phyloP scores from a whole-genome alignment of 2,113 vertebrate species.

The Indicator maculatus region DNA sequence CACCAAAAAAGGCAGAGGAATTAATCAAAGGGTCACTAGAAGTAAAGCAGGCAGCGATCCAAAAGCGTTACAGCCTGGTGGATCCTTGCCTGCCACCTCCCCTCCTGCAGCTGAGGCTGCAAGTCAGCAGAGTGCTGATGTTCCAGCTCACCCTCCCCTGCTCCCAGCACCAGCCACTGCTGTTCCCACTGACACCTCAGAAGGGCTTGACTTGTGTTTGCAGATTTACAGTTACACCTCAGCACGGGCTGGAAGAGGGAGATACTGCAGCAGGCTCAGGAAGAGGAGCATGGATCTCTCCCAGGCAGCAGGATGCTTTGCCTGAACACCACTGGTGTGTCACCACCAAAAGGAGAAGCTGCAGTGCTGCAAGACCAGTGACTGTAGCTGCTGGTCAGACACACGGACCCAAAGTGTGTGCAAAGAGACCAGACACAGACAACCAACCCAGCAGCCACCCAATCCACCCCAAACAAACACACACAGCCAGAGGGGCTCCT shows the following conservation, averaged over 20 bases:
- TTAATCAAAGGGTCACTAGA: constrained; percentile 62
- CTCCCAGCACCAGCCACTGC: background rate
- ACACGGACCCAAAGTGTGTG: background rate
- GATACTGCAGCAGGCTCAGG: background rate
- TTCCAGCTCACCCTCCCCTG: constrained; percentile 7
- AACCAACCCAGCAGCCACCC: background rate
- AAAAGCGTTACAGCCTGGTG: constrained; percentile 21
- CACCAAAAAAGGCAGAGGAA: constrained; percentile 58
- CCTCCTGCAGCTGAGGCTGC: constrained; percentile 6
- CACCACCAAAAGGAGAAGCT: background rate
- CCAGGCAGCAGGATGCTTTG: background rate
- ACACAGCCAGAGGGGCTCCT: background rate
- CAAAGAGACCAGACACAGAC: background rate
- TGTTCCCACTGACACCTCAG: rapidly evolving
- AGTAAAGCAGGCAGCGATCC: constrained; percentile 56
- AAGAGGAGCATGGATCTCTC: background rate
- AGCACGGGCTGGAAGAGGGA: background rate
- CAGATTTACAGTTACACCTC: background rate
- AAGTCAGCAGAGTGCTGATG: background rate
- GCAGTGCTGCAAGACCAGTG: background rate
- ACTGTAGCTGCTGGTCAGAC: background rate
- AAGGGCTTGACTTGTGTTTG: constrained; percentile 1
- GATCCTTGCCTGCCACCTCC: background rate
- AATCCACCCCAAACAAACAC: background rate
- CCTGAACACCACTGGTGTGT: background rate